These are phyloP conservation scores for Lithophane leautieri DNA, from an alignment of 2,888 invertebrate genomes.

Conservation along the genomic window DNA sequence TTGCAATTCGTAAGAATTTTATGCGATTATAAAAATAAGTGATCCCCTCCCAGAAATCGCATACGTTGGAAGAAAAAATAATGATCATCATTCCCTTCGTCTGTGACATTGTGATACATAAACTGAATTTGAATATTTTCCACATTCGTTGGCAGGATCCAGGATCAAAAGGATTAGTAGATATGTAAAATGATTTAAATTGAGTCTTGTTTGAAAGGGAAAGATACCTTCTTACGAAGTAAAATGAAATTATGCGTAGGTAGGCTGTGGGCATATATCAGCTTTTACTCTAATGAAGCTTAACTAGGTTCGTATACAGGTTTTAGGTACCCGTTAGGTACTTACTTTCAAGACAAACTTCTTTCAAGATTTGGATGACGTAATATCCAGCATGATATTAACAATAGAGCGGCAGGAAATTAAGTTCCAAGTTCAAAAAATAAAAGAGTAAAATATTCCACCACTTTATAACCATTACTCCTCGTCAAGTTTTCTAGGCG, in stretches of 20 bases:
- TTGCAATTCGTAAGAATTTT: constrained; percentile 4
- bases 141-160: constrained; percentile 31
- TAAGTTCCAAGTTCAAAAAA: constrained; percentile 12
- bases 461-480: constrained; percentile 35
- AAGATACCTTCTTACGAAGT: constrained; percentile 40
- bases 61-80: constrained; percentile 51
- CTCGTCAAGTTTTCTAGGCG: constrained; percentile 51
- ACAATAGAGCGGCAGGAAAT: constrained; percentile 3
- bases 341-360: background rate
- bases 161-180: constrained; percentile 48
- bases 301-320: background rate
- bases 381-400: background rate
- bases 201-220: constrained; percentile 30
- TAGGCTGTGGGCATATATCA: background rate
- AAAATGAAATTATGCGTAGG: constrained; percentile 23
- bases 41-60: constrained; percentile 41
- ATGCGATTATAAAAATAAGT: constrained; percentile 37
- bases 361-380: background rate
- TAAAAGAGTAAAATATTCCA: constrained; percentile 13
- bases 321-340: constrained; percentile 2
- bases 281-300: background rate
- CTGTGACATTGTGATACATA: constrained; percentile 32
- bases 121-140: constrained; percentile 49
- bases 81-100: constrained; percentile 46
- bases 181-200: constrained; percentile 45